Evolutionary conservation across 2,797 vertebrate species (phyloP), one percentile per base, ranked within the genome.

Genomic region (Pterois miles): DNA sequence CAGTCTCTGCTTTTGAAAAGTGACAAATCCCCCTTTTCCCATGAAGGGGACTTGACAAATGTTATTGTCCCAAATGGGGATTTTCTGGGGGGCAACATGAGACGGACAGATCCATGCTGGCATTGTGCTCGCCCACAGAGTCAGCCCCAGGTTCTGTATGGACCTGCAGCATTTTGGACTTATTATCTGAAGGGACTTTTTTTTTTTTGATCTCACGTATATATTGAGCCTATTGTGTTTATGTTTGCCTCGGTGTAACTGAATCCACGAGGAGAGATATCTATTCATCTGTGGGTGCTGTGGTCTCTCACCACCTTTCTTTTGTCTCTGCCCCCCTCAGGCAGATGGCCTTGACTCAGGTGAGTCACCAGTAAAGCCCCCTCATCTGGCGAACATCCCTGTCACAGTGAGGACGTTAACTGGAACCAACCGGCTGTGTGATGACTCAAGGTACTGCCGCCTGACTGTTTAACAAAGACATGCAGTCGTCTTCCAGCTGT

Each of bases 281-380:
- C 48, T 52, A 62, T 85, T 91, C 84, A 86, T 88, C 76, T 2
- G 14, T 2, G 25, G 18, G 23, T 23, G 50, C 63, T 75, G 81
- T 58, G 71, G 74, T 83, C 74, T 76, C 27, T 67, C 76, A 33
- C 11, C 27, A 4, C 23, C 64, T 62, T 71, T 65, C 11, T 56
- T 65, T 43, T 58, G 9, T 34, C 18, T 53, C 10, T 14, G 5
- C 31, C 36, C 62, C 62, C 38, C 25, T 48, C 14, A 18, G 86
- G 82, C 79, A 80, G 79, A 83, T 64, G 81, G 67, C 80, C 82
- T 38, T 59, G 65, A 71, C 85, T 82, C 82, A 91, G 88, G 85
- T 91, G 89, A 93, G 81, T 93, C 90, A 93, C 68, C 79, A 62
- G 71, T 62, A 38, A 74, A 84, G 65, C 48, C 85, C 79, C 87